Percentiles rank a stretch among this genome's conserved stretches.
phyloP scores from a whole-genome alignment of 2,888 invertebrate genomes.

The Polydrusus tereticollis region DNA sequence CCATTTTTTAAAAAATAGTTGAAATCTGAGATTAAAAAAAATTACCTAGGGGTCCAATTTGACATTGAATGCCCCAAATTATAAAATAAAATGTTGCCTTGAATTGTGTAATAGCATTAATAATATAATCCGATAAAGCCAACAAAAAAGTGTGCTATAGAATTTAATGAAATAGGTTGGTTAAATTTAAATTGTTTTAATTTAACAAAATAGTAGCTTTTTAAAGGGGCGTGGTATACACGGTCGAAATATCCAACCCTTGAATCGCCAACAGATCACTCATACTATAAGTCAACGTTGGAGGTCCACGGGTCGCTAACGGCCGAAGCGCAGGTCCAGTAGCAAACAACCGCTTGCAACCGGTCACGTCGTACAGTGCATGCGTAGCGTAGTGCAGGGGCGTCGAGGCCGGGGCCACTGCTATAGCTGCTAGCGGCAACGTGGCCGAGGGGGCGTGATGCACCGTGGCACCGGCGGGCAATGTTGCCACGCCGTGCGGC shows the following conservation, averaged over 20 bases:
- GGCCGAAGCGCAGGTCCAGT: conserved; percentile 66
- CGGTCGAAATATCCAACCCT: conserved; percentile 76
- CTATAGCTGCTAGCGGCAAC: conserved; percentile 63
- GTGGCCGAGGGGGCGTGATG: conserved; percentile 59
- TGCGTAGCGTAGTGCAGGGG: conserved; percentile 64
- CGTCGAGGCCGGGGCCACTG: conserved; percentile 62
- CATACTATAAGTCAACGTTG: conserved; percentile 76
- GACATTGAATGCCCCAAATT: too few relatives aligned
- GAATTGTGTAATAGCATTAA: too few relatives aligned
- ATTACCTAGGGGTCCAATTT: too few relatives aligned
- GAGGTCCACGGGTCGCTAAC: conserved; percentile 70
- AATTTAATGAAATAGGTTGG: not conserved
- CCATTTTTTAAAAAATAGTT: too few relatives aligned
- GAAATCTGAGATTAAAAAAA: too few relatives aligned
- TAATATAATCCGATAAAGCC: too few relatives aligned
- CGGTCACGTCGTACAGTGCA: conserved; percentile 69
- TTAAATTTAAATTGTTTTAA: not conserved
- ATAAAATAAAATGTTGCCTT: too few relatives aligned
- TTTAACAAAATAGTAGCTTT: conserved; percentile 51
- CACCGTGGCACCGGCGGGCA: conserved; percentile 54
- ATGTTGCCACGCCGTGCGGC: conserved; percentile 61
- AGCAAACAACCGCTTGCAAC: conserved; percentile 72
- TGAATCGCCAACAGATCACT: conserved; percentile 80
- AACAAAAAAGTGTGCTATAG: not conserved
- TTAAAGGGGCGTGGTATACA: conserved; percentile 79